These are phyloP conservation scores for Turritopsis rubra DNA, from an alignment of 30 jellyfish, hydroid and myxozoan species.

Conservation along the genomic window DNA sequence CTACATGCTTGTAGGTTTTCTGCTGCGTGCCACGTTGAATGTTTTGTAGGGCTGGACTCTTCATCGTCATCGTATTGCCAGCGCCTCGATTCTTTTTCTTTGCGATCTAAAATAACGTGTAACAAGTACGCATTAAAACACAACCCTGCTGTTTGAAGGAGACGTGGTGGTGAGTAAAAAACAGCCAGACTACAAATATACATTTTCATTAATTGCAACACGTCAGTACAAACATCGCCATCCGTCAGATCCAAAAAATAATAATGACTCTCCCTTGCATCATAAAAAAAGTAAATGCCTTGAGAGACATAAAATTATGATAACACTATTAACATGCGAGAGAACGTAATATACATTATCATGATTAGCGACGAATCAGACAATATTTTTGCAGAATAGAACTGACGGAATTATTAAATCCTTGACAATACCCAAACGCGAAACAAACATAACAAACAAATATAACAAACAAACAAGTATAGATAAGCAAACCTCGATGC, in stretches of 20 bases:
- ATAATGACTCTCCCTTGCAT: too few relatives aligned
- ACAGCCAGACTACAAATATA: background rate
- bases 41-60: slow-evolving; percentile 67
- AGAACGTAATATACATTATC: too few relatives aligned
- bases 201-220: background rate
- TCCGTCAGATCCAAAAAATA: too few relatives aligned
- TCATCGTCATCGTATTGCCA: background rate
- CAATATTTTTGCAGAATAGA: too few relatives aligned
- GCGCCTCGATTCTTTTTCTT: slow-evolving; percentile 31
- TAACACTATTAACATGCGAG: too few relatives aligned
- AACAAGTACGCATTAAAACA: background rate
- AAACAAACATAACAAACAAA: background rate
- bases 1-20: slow-evolving; percentile 75
- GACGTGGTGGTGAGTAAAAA: background rate
- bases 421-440: too few relatives aligned
- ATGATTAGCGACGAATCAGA: too few relatives aligned
- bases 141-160: background rate
- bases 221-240: background rate
- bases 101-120: slow-evolving; percentile 26
- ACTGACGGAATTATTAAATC: too few relatives aligned
- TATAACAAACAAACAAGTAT: background rate
- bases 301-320: too few relatives aligned
- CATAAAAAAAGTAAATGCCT: too few relatives aligned
- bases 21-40: slow-evolving; percentile 81
- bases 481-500: slow-evolving; percentile 86